Base-by-base conservation (phyloP, 2,797 vertebrate species). In the Margarornis squamiger region DNA sequence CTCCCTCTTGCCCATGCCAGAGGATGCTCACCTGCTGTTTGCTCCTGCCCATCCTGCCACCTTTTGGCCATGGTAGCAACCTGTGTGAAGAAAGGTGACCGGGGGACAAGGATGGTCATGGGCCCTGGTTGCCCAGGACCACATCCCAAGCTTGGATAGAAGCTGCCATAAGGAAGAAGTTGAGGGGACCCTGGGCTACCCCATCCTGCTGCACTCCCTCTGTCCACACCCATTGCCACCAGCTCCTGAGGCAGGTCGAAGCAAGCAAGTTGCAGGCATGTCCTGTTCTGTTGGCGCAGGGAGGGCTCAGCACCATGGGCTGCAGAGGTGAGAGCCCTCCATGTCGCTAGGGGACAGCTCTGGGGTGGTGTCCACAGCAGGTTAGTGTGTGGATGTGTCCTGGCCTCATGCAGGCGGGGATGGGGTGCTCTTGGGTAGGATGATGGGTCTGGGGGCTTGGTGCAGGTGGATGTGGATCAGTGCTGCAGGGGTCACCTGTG, bases 391-490 rank as follows among this genome's bases (percentile, higher is more conserved):
- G 14, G n/a, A 11, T 3, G 5, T 30, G 30, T 59, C 84, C 92
- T 21, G 88, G 82, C 62, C 87, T 86, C 63, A 73, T 26, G 41
- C 2, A 2, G 77, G 86, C 41, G 41, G 59, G 19, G 27, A 41
- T 2, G 1, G 27, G 24, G 26, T 45, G 32, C 32, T n/a, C 45
- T 55, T 55, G 58, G 81, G 51, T 52, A 92, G 0, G 0, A 55
- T 34, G 57, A 7, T 49, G 51, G 38, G 72, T 34, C 58, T 85
- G 88, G 30, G 55, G 62, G 13, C 27, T 51, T 1, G 0, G 7
- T 43, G 55, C 9, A 36, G 41, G 32, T 16, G 6, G 48, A 34
- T 27, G 39, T 32, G 32, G 19, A 10, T 66, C 24, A 4, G 21
- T 45, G 52, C 46, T 55, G 15, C n/a, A 2, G 51, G 24, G 70